Conservation (phyloP, 2,797 vertebrate species). For the Tenualosa thibaudeaui region DNA sequence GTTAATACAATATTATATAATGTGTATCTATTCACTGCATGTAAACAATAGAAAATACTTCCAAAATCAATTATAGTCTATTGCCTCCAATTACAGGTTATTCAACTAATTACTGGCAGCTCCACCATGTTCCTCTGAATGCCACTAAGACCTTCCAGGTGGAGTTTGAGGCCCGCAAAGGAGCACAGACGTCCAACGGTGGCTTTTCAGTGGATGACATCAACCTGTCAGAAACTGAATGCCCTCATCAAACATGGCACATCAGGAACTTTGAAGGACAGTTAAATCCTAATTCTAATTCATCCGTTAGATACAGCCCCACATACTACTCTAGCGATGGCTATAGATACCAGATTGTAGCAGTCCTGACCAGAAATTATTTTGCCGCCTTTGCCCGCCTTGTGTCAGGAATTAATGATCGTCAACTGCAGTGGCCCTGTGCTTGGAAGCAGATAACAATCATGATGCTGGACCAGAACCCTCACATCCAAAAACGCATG, state of each 20-base stretch:
- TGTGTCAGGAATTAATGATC: conserved; percentile 40
- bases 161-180: conserved; percentile 76
- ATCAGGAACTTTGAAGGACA: conserved; percentile 61
- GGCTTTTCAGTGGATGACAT: conserved; percentile 77
- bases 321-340: conserved; percentile 74
- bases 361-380: conserved; percentile 36
- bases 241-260: conserved; percentile 70
- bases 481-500: conserved; percentile 76
- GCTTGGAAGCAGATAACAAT: conserved; percentile 77
- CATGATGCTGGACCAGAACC: conserved; percentile 80
- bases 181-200: conserved; percentile 68
- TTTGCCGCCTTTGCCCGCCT: conserved; percentile 53
- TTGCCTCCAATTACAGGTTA: conserved; percentile 43
- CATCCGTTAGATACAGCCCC: conserved; percentile 14
- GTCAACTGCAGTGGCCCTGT: conserved; percentile 78
- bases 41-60: too few relatives aligned
- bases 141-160: conserved; percentile 72
- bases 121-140: conserved; percentile 72
- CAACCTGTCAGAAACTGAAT: conserved; percentile 43
- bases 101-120: conserved; percentile 71
- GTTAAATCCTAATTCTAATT: neutral
- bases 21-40: neutral
- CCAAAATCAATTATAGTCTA: too few relatives aligned
- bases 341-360: conserved; percentile 75
- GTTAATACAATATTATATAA: too few relatives aligned